Evolutionary conservation across 2,113 vertebrate species (phyloP), one percentile per base, ranked within the genome.

Genomic region (Mus spicilegus): DNA sequence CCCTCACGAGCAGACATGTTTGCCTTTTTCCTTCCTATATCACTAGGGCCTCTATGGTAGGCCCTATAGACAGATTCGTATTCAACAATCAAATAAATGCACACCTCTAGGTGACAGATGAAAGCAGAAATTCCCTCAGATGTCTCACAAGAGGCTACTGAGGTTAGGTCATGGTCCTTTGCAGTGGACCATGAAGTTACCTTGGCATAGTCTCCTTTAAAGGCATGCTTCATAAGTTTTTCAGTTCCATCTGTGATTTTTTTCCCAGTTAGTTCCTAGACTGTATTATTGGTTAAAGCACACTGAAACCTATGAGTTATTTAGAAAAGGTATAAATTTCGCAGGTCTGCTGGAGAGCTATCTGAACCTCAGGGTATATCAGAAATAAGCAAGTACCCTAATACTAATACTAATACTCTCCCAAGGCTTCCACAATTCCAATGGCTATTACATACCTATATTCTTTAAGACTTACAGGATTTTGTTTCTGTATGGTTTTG

Each of bases 121-220:
- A 16, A 87, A 87, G 33, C 46, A 95, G 67, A 93, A 49, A 76
- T 72, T 95, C 26, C 20, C 61, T 92, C 73, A 94, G 61, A 46
- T 9, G 17, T 49, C 61, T 82, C 46, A 49, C 54, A 92, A 56
- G 67, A 86, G 81, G 33, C 67, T 82, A 30, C 17, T 72, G 72
- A 92, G 36, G 19, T 49, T 72, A 82, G 3, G n/a, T 46, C 90
- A 81, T 16, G 36, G 20, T 82, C 36, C 36, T 28, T 61, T 84
- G 22, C 56, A 63, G 58, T 22, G n/a, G 26, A 61, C 24, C 58
- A 10, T 84, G 81, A 13, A 42, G 80, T 42, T 61, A 24, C n/a
- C 14, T 24, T 63, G 22, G 12, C 11, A 36, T 61, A 61, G 22
- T 3, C 42, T 56, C n/a, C 20, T 75, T 26, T 10, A 39, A 22